phyloP scores from a whole-genome alignment of 64 coral and sea anemone species.

The Dendronephthya gigantea region DNA sequence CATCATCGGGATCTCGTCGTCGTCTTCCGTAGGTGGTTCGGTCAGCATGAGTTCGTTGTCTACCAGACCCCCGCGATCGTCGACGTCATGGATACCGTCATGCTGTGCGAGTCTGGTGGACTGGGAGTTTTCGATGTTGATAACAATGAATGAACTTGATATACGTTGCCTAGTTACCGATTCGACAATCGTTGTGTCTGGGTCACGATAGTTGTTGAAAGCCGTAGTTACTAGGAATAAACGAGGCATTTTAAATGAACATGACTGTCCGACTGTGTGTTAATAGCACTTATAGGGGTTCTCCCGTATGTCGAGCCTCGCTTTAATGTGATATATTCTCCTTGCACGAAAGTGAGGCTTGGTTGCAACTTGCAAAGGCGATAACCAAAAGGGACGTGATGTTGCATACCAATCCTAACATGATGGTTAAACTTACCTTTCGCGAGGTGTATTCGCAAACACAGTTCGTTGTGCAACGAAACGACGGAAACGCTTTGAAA shows the following conservation, averaged over 20 bases:
- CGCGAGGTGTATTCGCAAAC: background rate
- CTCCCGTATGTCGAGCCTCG: no score
- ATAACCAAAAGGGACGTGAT: background rate
- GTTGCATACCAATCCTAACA: no score
- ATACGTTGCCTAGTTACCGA: background rate
- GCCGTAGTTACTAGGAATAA: background rate
- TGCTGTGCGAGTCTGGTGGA: background rate
- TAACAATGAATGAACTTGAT: background rate
- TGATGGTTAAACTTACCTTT: background rate
- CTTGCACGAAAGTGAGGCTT: no score
- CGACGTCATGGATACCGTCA: background rate
- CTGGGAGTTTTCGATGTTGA: background rate
- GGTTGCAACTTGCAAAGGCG: no score
- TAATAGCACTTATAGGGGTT: no score
- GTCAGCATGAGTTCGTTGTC: background rate
- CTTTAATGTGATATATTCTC: no score
- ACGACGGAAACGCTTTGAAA: background rate
- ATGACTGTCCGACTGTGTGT: no score
- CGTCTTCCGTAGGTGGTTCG: constrained; percentile 3
- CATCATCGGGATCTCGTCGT: constrained; percentile 21
- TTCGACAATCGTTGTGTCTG: background rate
- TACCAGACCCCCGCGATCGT: background rate
- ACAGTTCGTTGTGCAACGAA: background rate
- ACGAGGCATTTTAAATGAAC: background rate
- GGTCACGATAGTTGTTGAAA: background rate